Evolutionary conservation across 2,888 invertebrate species (phyloP).

Genomic region (Pomacea canaliculata): DNA sequence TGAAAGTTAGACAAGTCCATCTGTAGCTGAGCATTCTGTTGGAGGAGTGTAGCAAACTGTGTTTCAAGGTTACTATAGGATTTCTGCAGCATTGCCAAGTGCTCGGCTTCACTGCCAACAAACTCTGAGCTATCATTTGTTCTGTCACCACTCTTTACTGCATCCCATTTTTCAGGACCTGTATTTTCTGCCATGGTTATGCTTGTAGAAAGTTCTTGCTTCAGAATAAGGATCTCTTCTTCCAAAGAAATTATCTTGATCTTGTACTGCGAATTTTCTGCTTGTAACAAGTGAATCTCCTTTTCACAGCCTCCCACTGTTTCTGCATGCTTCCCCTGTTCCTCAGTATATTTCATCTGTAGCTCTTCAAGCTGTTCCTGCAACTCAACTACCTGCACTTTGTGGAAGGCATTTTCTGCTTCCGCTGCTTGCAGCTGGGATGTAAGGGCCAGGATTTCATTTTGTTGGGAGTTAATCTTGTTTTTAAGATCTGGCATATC

Average conservation of each 20-base stretch:
- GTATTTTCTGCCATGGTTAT: neutral
- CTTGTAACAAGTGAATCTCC: slow-evolving; percentile 18
- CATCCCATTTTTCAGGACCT: neutral
- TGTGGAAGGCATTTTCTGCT: slow-evolving; percentile 5
- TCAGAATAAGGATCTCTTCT: slow-evolving; percentile 32
- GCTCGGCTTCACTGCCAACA: neutral
- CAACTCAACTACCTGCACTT: slow-evolving; percentile 10
- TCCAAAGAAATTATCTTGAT: slow-evolving; percentile 27
- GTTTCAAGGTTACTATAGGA: slow-evolving; percentile 10
- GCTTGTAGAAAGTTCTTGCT: slow-evolving; percentile 23
- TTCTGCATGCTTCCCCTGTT: slow-evolving; percentile 6
- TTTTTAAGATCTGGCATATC: slow-evolving; percentile 17
- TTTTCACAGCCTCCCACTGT: neutral
- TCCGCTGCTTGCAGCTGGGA: slow-evolving; percentile 13
- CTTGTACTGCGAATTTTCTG: slow-evolving; percentile 28
- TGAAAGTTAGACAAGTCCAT: neutral
- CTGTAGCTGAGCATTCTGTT: neutral
- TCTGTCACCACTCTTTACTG: neutral
- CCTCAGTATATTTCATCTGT: neutral
- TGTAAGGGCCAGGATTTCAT: slow-evolving; percentile 16
- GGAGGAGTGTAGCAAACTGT: slow-evolving; percentile 1
- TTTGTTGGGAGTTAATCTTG: slow-evolving; percentile 18
- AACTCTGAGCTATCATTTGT: neutral
- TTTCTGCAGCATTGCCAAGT: neutral
- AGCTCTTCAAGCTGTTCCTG: slow-evolving; percentile 17